These are phyloP conservation scores for Drosophila birchii DNA, from an alignment of 2,888 invertebrate genomes.

Conservation along the genomic window DNA sequence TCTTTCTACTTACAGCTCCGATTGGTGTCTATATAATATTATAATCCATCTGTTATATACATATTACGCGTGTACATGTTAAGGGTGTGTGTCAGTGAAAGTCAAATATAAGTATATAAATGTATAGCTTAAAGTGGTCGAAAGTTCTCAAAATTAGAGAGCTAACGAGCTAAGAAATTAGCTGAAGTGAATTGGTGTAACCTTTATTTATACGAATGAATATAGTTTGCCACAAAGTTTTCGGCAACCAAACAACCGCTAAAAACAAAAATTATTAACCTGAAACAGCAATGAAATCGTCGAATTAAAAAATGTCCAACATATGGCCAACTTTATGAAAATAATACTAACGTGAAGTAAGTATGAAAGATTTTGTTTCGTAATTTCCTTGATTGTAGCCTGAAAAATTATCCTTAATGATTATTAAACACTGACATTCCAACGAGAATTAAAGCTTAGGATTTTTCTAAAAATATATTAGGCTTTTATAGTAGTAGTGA, in stretches of 20 bases:
- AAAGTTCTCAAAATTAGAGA: slow-evolving; percentile 29
- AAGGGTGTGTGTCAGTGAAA: slow-evolving; percentile 19
- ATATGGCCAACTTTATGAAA: slow-evolving; percentile 21
- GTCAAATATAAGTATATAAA: slow-evolving; percentile 18
- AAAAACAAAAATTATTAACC: neutral
- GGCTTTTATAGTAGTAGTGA: neutral
- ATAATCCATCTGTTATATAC: slow-evolving; percentile 27
- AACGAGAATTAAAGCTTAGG: neutral
- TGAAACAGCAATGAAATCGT: slow-evolving; percentile 16
- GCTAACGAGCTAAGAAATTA: neutral
- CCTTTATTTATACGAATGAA: slow-evolving; percentile 21
- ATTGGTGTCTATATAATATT: slow-evolving; percentile 44
- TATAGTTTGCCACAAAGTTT: slow-evolving; percentile 24
- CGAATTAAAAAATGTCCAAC: slow-evolving; percentile 25
- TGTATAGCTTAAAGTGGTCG: slow-evolving; percentile 10
- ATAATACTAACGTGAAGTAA: slow-evolving; percentile 55
- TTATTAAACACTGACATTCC: neutral
- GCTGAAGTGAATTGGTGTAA: slow-evolving; percentile 29
- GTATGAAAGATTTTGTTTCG: slow-evolving; percentile 30
- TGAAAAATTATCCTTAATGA: neutral
- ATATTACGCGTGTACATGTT: slow-evolving; percentile 14
- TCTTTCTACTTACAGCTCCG: slow-evolving; percentile 49
- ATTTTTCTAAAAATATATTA: neutral
- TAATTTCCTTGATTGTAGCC: neutral
- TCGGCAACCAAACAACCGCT: slow-evolving; percentile 4